Conservation (phyloP, 2,797 vertebrate species). For the Dallia pectoralis region DNA sequence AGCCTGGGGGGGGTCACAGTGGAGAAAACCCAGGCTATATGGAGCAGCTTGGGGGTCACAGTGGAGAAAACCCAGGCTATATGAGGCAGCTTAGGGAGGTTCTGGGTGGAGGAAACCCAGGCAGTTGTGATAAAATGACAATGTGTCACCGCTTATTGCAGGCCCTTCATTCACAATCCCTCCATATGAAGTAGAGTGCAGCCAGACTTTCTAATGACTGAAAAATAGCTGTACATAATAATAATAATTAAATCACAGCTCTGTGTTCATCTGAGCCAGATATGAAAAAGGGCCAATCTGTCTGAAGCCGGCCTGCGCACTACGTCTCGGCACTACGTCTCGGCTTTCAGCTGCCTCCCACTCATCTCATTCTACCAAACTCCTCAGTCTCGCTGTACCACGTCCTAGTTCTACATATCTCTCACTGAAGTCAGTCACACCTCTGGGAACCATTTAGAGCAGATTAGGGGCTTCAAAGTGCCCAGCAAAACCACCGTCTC, state of each 20-base stretch:
- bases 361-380: constrained; percentile 1
- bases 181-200: constrained; percentile 6
- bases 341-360: constrained; percentile 4
- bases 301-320: neutral
- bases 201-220: neutral
- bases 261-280: neutral
- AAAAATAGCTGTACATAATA: constrained; percentile 1
- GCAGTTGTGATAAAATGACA: neutral
- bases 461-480: constrained; percentile 20
- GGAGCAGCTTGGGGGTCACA: neutral
- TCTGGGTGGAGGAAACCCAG: neutral
- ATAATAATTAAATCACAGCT: neutral
- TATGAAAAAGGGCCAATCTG: neutral
- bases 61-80: neutral
- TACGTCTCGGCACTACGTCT: neutral
- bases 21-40: neutral
- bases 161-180: neutral
- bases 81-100: neutral
- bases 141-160: constrained; percentile 12
- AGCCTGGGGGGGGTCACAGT: neutral
- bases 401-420: neutral
- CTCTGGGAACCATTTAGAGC: constrained; percentile 17
- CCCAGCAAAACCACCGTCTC: neutral
- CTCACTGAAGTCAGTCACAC: constrained; percentile 15
- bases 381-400: neutral